Base-by-base conservation (phyloP, 2,113 vertebrate genomes). In the Pungitius pungitius region DNA sequence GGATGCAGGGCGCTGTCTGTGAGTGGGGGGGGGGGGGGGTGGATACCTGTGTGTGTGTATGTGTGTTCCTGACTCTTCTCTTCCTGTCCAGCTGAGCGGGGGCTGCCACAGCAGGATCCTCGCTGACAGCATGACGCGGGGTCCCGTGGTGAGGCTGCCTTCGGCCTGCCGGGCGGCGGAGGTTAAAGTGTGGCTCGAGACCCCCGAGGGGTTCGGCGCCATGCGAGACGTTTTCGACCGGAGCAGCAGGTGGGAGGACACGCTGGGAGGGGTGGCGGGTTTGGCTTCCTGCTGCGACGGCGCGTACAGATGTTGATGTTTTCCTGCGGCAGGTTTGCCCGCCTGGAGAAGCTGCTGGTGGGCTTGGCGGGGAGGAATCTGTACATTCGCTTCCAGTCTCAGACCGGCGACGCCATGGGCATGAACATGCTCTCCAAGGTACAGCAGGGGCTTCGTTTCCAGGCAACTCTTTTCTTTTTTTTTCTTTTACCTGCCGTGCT, bases 371-470 rank as follows among this genome's bases (percentile, higher is more conserved):
- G 97, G 57, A 95, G 95, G 61, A 98, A 96, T 75, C 92, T 98
- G 59, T 99, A 97, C 82, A 95, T 99, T 56, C 96, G 97, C 61
- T 98, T 99, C 70, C 96, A 99, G 83, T 96, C 96, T 52, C 94
- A 69, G 88, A 98, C 97, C 0, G 97, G 97, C 24, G 97, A 99
- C 81, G 98, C 98, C 67, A 99, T 99, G 98, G 98, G 98, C 56
- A 99, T 99, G 98, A 99, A 99, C 90, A 99, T 99, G 97, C 92
- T 98, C 40, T 99, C 97, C 5, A 99, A 99, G 95, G 97, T 98
- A 55, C 1, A 27, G 20, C 2, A 37, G 1, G 6, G 6, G 4
- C 13, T 17, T 17, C 42, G 42, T 15, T 24, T 5, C 22, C 2
- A 10, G 45, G 2, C 43, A 17, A 3, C 49, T 10, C 22, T 9